Conservation (phyloP, 2,888 invertebrate genomes). For the Dione vanillae region DNA sequence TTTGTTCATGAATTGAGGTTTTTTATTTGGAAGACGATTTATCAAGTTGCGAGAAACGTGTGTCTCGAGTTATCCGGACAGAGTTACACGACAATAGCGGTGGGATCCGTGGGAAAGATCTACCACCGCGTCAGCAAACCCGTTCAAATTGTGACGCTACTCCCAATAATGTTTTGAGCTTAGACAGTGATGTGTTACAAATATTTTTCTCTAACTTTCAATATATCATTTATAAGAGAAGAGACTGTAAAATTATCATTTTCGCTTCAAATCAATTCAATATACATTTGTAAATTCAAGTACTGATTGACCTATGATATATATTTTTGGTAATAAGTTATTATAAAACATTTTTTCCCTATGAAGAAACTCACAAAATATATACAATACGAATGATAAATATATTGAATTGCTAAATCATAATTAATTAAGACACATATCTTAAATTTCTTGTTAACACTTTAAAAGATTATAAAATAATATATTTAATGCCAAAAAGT, state of each 20-base stretch:
- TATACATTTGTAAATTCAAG: neutral
- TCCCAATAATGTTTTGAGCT: conserved; percentile 32
- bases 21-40: conserved; percentile 60
- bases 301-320: neutral
- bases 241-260: neutral
- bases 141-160: conserved; percentile 54
- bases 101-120: conserved; percentile 56
- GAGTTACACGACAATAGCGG: conserved; percentile 61
- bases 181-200: conserved; percentile 11
- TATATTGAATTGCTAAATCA: neutral
- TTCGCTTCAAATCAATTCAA: neutral
- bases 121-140: conserved; percentile 64
- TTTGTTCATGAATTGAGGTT: conserved; percentile 42
- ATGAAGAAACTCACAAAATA: neutral
- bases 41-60: conserved; percentile 63
- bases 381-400: neutral
- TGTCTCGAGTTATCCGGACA: conserved; percentile 59
- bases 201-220: neutral
- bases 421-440: conserved; percentile 5
- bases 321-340: neutral
- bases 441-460: conserved; percentile 7
- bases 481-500: neutral
- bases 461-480: conserved; percentile 21
- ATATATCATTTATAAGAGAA: neutral
- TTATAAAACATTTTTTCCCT: neutral